A percentile compares a stretch with the other conserved stretches of the same genome.
phyloP scores from a whole-genome alignment of 2,797 vertebrate species.

The Sylvilagus floridanus region DNA sequence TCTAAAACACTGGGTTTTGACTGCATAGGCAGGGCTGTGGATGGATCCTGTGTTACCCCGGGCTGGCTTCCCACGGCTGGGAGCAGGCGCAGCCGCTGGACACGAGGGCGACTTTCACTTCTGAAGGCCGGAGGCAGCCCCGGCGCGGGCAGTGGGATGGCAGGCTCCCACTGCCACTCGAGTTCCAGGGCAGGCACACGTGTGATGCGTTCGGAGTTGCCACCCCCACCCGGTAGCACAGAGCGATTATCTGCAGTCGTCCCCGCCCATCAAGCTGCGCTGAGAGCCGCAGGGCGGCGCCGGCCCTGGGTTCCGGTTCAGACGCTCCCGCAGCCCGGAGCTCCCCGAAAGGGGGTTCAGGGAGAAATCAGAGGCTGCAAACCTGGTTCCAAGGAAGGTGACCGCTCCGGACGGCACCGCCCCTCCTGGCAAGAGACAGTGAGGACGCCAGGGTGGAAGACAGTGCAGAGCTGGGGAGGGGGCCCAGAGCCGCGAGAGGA shows the following conservation, averaged over 20 bases:
- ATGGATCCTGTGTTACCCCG: rapidly evolving
- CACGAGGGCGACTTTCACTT: background rate
- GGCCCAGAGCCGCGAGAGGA: rapidly evolving
- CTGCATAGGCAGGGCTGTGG: too few relatives aligned
- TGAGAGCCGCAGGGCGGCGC: background rate
- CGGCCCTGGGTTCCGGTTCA: background rate
- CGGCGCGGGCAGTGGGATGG: background rate
- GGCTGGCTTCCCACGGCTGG: rapidly evolving
- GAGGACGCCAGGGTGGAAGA: background rate
- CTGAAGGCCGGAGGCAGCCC: too few relatives aligned
- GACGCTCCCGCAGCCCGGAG: rapidly evolving
- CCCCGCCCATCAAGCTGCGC: background rate
- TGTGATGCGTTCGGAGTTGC: background rate
- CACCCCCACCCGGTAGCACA: background rate
- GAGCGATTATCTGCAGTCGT: background rate
- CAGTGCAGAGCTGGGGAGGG: background rate
- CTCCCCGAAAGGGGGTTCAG: background rate
- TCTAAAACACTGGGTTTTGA: background rate
- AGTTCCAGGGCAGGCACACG: background rate
- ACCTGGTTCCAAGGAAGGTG: background rate
- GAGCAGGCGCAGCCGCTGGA: rapidly evolving
- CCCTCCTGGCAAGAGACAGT: background rate
- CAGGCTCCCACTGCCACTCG: background rate
- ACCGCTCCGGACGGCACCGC: rapidly evolving
- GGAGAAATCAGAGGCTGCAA: background rate